A percentile compares a stretch with the other conserved stretches of the same genome.
Conservation (phyloP, 2,888 invertebrate genomes). For the Proisotoma minuta region DNA sequence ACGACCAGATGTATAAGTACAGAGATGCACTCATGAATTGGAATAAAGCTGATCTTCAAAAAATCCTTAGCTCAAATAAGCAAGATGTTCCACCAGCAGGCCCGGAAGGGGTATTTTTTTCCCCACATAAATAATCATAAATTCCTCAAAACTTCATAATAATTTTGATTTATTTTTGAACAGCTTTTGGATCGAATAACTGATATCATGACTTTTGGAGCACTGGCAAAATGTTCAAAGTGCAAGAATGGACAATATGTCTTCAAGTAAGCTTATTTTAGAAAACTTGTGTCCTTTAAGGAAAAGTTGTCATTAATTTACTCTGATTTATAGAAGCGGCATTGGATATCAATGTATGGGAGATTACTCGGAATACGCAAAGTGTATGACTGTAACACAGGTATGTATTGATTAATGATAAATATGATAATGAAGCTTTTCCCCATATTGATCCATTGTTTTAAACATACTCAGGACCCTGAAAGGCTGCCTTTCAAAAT, state of each 20-base stretch:
- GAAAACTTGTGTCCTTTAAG: background rate
- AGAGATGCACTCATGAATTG: conserved; percentile 59
- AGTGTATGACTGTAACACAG: conserved; percentile 72
- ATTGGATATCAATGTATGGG: conserved; percentile 82
- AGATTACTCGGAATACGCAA: conserved; percentile 79
- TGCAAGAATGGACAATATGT: conserved; percentile 68
- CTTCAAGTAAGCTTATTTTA: conserved; percentile 50
- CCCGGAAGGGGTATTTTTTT: conserved; percentile 54
- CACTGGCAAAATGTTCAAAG: conserved; percentile 67
- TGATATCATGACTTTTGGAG: conserved; percentile 86
- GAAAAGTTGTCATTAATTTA: conserved; percentile 25
- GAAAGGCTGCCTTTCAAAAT: conserved; percentile 65
- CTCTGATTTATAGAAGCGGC: conserved; percentile 54
- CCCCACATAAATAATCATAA: background rate
- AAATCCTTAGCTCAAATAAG: conserved; percentile 66
- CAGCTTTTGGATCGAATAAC: conserved; percentile 71
- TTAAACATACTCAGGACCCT: conserved; percentile 69
- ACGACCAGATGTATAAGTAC: conserved; percentile 62
- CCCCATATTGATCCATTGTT: too few relatives aligned
- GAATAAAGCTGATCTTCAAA: conserved; percentile 59
- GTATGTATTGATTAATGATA: too few relatives aligned
- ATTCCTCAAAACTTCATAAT: conserved; percentile 4
- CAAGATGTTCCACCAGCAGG: conserved; percentile 64
- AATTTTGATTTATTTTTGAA: conserved; percentile 43
- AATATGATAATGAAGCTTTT: too few relatives aligned